phyloP scores from a whole-genome alignment of 1,140 invertebrate species.

The Dendroctonus ponderosae region DNA sequence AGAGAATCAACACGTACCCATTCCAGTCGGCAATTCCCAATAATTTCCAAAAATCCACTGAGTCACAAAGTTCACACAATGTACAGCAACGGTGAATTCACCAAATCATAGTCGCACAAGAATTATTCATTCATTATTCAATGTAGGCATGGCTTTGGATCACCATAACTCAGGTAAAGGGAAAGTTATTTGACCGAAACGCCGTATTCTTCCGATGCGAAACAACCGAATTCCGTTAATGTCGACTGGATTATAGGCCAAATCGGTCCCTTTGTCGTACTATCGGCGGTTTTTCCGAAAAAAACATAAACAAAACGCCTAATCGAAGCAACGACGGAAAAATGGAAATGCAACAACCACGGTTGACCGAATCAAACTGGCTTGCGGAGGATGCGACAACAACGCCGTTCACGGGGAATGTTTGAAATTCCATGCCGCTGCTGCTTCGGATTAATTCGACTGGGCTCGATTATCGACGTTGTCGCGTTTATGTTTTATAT shows the following conservation, averaged over 20 bases:
- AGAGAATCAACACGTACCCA: slow-evolving; percentile 29
- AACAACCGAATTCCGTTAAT: no score
- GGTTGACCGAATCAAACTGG: slow-evolving; percentile 13
- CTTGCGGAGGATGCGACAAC: slow-evolving; percentile 5
- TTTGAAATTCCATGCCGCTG: slow-evolving; percentile 9
- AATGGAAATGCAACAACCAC: slow-evolving; percentile 17
- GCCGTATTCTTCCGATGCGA: background rate
- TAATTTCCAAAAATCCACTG: slow-evolving; percentile 21
- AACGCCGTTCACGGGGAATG: slow-evolving; percentile 29
- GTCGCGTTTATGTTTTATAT: background rate
- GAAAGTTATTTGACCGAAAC: slow-evolving; percentile 25
- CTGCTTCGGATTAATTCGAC: slow-evolving; percentile 21
- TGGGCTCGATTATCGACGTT: slow-evolving; percentile 15
- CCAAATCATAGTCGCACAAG: slow-evolving; percentile 7
- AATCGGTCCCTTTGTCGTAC: no score
- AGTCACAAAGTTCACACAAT: slow-evolving; percentile 31
- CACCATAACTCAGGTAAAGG: slow-evolving; percentile 24
- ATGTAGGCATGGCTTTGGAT: slow-evolving; percentile 28
- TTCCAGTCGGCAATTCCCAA: slow-evolving; percentile 13
- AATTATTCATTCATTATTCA: slow-evolving; percentile 24
- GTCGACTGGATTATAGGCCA: no score
- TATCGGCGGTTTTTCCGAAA: background rate
- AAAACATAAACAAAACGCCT: slow-evolving; percentile 32
- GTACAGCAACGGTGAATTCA: background rate
- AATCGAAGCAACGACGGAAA: slow-evolving; percentile 1